Evolutionary conservation across 2,888 invertebrate species (phyloP).

Genomic region (Drosophila cyrtoloma): DNA sequence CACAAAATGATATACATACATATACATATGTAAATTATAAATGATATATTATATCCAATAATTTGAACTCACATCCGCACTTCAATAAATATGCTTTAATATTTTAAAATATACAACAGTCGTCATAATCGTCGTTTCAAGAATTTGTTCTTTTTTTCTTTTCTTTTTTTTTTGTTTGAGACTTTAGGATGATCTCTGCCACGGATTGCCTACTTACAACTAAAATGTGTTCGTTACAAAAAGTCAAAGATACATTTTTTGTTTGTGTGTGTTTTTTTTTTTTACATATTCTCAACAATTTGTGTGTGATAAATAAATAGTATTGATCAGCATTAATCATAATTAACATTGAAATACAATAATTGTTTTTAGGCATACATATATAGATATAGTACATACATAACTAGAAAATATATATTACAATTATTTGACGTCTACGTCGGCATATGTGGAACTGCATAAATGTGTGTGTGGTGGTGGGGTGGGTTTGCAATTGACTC

Average conservation of each 20-base stretch:
- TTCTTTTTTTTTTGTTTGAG: conserved; percentile 1
- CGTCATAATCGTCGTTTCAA: conserved; percentile 41
- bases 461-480: conserved; percentile 16
- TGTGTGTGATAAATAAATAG: conserved; percentile 69
- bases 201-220: conserved; percentile 74
- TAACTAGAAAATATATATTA: conserved; percentile 76
- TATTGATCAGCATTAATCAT: conserved; percentile 71
- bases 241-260: conserved; percentile 36
- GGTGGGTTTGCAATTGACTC: conserved; percentile 5
- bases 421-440: conserved; percentile 62
- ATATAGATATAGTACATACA: conserved; percentile 53
- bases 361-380: conserved; percentile 46
- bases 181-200: conserved; percentile 47
- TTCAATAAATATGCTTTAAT: conserved; percentile 72
- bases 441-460: conserved; percentile 46
- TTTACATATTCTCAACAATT: conserved; percentile 27
- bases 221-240: conserved; percentile 58
- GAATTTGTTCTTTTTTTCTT: conserved; percentile 13
- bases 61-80: conserved; percentile 59
- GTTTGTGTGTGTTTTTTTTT: conserved; percentile 2
- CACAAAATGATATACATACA: conserved; percentile 55
- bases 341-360: conserved; percentile 78
- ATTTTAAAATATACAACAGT: conserved; percentile 73
- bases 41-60: conserved; percentile 52
- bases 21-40: conserved; percentile 32